These are phyloP conservation scores for Pseudonaja textilis DNA, from an alignment of 2,113 vertebrate species.

Conservation along the genomic window DNA sequence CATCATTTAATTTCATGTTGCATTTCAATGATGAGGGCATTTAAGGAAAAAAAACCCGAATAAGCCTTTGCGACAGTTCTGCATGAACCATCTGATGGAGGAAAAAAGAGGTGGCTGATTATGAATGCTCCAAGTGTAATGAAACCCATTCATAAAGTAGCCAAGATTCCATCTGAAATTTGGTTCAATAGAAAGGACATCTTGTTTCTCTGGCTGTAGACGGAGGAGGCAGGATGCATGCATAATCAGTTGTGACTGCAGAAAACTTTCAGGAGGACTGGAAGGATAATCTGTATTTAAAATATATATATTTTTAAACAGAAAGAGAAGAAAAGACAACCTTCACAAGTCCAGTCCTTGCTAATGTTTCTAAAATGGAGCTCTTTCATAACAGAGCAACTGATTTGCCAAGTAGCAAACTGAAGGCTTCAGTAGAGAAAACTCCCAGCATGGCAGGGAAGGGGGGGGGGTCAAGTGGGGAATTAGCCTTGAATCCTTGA, in stretches of 20 bases:
- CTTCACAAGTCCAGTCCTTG: neutral
- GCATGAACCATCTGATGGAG: conserved; percentile 16
- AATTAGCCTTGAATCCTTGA: neutral
- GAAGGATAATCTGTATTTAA: neutral
- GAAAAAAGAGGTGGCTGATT: conserved; percentile 4
- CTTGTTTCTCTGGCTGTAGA: conserved; percentile 52
- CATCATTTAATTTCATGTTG: conserved; percentile 47
- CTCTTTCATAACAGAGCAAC: neutral
- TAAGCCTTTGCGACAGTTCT: conserved; percentile 26
- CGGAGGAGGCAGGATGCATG: conserved; percentile 51
- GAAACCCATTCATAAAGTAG: conserved; percentile 26
- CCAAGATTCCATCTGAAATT: conserved; percentile 47
- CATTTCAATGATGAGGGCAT: conserved; percentile 38
- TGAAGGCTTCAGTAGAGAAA: neutral
- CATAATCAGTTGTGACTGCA: conserved; percentile 14
- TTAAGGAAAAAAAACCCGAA: conserved; percentile 36
- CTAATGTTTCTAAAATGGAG: neutral
- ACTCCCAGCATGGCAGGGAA: neutral
- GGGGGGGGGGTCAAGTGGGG: neutral
- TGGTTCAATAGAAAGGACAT: conserved; percentile 25
- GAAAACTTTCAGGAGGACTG: neutral
- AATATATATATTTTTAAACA: conserved; percentile 16
- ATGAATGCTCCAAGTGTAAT: conserved; percentile 21
- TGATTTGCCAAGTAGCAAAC: neutral
- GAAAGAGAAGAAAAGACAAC: conserved; percentile 8